Evolutionary conservation across 2,888 invertebrate species (phyloP).

Genomic region (Nomada fabriciana): DNA sequence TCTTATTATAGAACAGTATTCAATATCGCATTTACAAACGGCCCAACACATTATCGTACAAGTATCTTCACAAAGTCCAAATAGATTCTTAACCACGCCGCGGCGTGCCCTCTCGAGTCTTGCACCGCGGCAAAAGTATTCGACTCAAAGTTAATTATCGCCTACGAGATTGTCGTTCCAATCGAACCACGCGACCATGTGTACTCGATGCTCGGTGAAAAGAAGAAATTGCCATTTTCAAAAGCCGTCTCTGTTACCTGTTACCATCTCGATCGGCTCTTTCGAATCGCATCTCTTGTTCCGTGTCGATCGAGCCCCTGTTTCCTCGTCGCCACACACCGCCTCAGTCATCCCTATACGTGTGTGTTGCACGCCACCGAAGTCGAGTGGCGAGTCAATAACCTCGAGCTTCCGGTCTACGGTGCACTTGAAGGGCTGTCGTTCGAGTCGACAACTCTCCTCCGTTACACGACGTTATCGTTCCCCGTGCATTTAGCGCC

Average conservation of each 20-base stretch:
- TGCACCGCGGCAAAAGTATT: neutral
- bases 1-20: no score
- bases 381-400: slow-evolving; percentile 83
- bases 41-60: no score
- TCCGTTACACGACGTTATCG: slow-evolving; percentile 80
- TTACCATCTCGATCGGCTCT: slow-evolving; percentile 31
- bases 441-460: slow-evolving; percentile 81
- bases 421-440: slow-evolving; percentile 81
- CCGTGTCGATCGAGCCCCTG: slow-evolving; percentile 26
- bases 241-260: slow-evolving; percentile 42
- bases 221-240: slow-evolving; percentile 45
- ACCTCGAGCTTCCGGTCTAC: slow-evolving; percentile 79
- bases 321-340: slow-evolving; percentile 49
- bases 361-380: slow-evolving; percentile 70
- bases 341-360: slow-evolving; percentile 20
- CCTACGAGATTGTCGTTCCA: slow-evolving; percentile 15
- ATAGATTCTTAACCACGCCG: no score
- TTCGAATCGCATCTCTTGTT: slow-evolving; percentile 35
- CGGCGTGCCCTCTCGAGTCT: neutral
- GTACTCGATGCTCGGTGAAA: slow-evolving; percentile 5
- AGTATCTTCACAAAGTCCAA: no score
- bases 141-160: slow-evolving; percentile 46
- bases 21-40: no score
- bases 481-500: slow-evolving; percentile 76
- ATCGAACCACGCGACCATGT: slow-evolving; percentile 1